Evolutionary conservation across 2,888 invertebrate species (phyloP).

Genomic region (Tachina fera): DNA sequence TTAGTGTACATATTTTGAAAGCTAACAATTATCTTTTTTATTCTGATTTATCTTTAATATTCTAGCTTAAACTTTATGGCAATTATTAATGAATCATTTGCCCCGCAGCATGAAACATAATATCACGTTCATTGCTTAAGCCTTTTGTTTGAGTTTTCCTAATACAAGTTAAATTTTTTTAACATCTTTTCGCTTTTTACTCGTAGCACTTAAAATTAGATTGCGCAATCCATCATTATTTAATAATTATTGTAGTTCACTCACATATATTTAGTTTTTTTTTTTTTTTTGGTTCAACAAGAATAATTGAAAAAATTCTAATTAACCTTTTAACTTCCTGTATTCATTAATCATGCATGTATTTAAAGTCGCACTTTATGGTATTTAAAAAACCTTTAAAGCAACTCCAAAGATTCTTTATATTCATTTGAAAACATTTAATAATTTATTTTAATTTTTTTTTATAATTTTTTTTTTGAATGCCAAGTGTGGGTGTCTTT

Average conservation of each 20-base stretch:
- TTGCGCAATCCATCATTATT: neutral
- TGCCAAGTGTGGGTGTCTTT: constrained; percentile 60
- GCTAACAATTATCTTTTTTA: neutral
- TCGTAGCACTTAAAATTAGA: neutral
- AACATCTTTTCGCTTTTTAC: neutral
- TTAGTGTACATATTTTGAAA: too few relatives aligned
- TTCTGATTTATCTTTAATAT: constrained; percentile 3
- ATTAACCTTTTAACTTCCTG: constrained; percentile 63
- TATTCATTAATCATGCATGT: constrained; percentile 39
- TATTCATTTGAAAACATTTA: constrained; percentile 39
- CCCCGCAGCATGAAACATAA: neutral
- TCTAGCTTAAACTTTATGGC: neutral
- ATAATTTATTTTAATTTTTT: too few relatives aligned
- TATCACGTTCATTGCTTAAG: neutral
- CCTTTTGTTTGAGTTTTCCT: neutral
- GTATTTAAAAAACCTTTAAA: constrained; percentile 16
- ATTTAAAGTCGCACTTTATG: neutral
- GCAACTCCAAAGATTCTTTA: constrained; percentile 21
- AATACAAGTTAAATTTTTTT: neutral
- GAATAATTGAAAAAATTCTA: constrained; percentile 29
- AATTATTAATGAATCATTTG: neutral
- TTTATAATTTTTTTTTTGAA: neutral
- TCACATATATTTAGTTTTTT: neutral
- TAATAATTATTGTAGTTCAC: neutral
- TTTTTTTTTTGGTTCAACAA: neutral